These are phyloP conservation scores for Rhamphomyia laevipes DNA, from an alignment of 2,888 invertebrate genomes.

Conservation along the genomic window DNA sequence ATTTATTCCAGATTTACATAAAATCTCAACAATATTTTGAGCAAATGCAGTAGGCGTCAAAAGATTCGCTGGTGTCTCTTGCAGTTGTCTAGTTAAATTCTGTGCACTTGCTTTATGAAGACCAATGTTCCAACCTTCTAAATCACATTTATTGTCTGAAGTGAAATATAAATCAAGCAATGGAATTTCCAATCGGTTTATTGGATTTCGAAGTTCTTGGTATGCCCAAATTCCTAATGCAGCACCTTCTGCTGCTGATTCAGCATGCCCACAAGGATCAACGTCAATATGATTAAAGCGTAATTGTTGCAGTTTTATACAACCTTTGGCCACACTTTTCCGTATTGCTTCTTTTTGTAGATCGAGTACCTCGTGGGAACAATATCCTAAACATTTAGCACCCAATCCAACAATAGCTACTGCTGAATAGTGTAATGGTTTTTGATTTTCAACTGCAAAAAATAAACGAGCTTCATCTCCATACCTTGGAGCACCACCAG, in stretches of 20 bases:
- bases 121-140: slow-evolving; percentile 61
- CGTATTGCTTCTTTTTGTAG: slow-evolving; percentile 64
- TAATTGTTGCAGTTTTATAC: slow-evolving; percentile 43
- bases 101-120: slow-evolving; percentile 63
- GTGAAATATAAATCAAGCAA: slow-evolving; percentile 40
- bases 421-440: slow-evolving; percentile 42
- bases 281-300: slow-evolving; percentile 48
- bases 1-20: slow-evolving; percentile 29
- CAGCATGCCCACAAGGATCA: slow-evolving; percentile 62
- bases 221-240: slow-evolving; percentile 56
- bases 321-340: slow-evolving; percentile 51
- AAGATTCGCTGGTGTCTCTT: slow-evolving; percentile 69
- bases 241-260: slow-evolving; percentile 70
- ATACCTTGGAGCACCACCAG: slow-evolving; percentile 40
- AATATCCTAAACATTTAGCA: slow-evolving; percentile 51
- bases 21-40: slow-evolving; percentile 43
- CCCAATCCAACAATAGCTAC: slow-evolving; percentile 68
- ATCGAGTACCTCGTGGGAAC: slow-evolving; percentile 56
- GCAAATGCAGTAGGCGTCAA: slow-evolving; percentile 71
- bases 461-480: slow-evolving; percentile 49
- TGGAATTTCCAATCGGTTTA: slow-evolving; percentile 22
- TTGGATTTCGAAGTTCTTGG: slow-evolving; percentile 39
- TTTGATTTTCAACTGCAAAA: slow-evolving; percentile 47
- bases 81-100: slow-evolving; percentile 62
- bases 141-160: slow-evolving; percentile 50